These are phyloP conservation scores for Aspidiotus rigidus DNA, from an alignment of 2,888 invertebrate genomes.

Conservation along the genomic window DNA sequence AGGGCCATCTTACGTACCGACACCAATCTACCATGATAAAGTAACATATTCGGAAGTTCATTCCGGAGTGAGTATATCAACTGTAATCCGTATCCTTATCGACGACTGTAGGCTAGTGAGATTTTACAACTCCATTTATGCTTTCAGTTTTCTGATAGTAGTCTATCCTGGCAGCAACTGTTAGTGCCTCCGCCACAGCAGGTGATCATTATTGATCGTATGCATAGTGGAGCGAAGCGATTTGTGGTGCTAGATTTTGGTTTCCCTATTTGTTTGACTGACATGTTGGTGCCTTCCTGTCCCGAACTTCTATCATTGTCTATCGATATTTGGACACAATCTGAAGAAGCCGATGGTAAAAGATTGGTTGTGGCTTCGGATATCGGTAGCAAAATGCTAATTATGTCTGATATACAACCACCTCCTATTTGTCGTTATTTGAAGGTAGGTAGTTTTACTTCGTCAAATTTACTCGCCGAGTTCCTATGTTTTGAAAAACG, in stretches of 20 bases:
- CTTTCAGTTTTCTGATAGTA: slow-evolving; percentile 23
- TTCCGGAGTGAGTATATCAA: slow-evolving; percentile 7
- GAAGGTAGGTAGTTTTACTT: slow-evolving; percentile 52
- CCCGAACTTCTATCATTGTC: slow-evolving; percentile 73
- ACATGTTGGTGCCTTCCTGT: slow-evolving; percentile 71
- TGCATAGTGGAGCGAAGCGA: slow-evolving; percentile 87
- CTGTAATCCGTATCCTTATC: too few relatives aligned
- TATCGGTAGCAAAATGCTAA: slow-evolving; percentile 74
- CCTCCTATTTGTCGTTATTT: slow-evolving; percentile 80
- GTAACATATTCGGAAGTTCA: slow-evolving; percentile 25
- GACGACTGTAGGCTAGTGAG: background rate
- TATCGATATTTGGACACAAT: slow-evolving; percentile 80
- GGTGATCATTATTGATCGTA: slow-evolving; percentile 78
- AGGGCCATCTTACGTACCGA: slow-evolving; percentile 26
- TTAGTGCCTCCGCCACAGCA: slow-evolving; percentile 69
- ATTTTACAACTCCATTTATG: background rate
- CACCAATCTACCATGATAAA: slow-evolving; percentile 29
- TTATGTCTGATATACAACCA: slow-evolving; percentile 81
- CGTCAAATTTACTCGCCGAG: background rate
- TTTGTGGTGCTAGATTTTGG: slow-evolving; percentile 89
- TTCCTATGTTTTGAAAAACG: background rate
- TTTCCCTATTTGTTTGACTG: slow-evolving; percentile 72
- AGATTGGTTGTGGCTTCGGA: slow-evolving; percentile 77
- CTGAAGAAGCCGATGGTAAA: slow-evolving; percentile 76
- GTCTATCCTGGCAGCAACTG: slow-evolving; percentile 56